Base-by-base conservation (phyloP, 1,140 invertebrate genomes). In the Aleiodes sp. region DNA sequence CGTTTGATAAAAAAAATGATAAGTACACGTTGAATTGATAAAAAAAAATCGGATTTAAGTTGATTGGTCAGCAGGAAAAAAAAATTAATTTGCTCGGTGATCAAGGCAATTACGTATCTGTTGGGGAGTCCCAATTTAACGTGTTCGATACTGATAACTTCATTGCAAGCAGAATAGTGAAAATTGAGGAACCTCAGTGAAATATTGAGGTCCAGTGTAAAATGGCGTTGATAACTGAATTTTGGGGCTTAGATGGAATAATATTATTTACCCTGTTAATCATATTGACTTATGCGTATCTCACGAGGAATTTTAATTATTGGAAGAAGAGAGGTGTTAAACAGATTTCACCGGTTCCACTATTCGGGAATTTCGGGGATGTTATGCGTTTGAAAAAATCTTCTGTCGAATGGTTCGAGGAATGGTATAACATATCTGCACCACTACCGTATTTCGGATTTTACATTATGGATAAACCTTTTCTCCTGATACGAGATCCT, bases 401-500 rank as follows among this genome's bases (percentile, higher is more conserved):
- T 2, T 2, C 66, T 0, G 26, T 62, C 0, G 3, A 71, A 3
- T 71, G 76, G 4, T 1, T 80, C 0, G 62, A 71, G 10, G 70
- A 79, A 0, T 3, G 78, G 2, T 80, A 84, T 19, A 16, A 74
- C 1, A 1, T 37, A 8, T 61, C 46, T 0, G 21, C 73, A 10
- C 70, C 70, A 1, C 1, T 71, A 4, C 73, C 70, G 4, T 83
- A 75, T 28, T 56, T 80, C 9, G 84, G 84, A 0, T 79, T 84
- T n/a, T 86, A 81, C 33, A 24, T 82, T 4, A 76, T 86, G 7
- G 76, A 83, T 31, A 78, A 77, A n/a, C 85, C 86, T 0, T 73
- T 57, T 0, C 63, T 89, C 0, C 26, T 88, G 1, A 16, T 87
- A 1, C 77, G 85, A 2, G 87, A 88, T 67, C 77, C 83, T 0